These are phyloP conservation scores for Agonopterix alstromeriana DNA, from an alignment of 2,888 invertebrate genomes.

Conservation along the genomic window DNA sequence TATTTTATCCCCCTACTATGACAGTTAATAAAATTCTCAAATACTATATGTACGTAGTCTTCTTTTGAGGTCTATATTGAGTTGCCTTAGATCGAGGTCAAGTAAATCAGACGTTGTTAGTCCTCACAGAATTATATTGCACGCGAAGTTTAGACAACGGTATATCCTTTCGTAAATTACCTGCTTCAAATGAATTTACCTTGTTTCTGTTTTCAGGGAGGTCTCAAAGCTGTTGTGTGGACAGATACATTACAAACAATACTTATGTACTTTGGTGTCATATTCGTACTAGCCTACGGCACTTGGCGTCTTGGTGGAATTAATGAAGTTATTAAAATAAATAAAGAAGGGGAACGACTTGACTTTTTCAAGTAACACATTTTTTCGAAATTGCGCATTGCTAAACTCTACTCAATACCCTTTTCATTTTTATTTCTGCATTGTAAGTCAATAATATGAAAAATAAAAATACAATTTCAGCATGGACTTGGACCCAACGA, in stretches of 20 bases:
- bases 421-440: not conserved
- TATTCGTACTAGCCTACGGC: slow-evolving; percentile 81
- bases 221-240: slow-evolving; percentile 88
- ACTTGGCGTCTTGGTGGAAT: slow-evolving; percentile 81
- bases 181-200: not conserved
- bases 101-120: slow-evolving; percentile 19
- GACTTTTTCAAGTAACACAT: slow-evolving; percentile 82
- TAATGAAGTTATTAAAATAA: slow-evolving; percentile 77
- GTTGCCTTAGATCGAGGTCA: slow-evolving; percentile 27
- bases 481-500: slow-evolving; percentile 84
- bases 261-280: slow-evolving; percentile 83
- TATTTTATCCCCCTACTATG: slow-evolving; percentile 25
- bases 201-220: slow-evolving; percentile 73
- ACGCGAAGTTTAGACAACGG: not conserved
- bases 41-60: not conserved
- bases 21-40: slow-evolving; percentile 20
- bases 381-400: not conserved
- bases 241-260: slow-evolving; percentile 86
- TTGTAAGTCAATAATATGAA: slow-evolving; percentile 3
- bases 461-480: slow-evolving; percentile 53
- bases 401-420: not conserved
- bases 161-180: no score
- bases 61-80: slow-evolving; percentile 1
- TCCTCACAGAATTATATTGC: not conserved
- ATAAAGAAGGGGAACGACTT: slow-evolving; percentile 78